Conservation (phyloP, 2,888 invertebrate genomes). For the Papilio protenor region DNA sequence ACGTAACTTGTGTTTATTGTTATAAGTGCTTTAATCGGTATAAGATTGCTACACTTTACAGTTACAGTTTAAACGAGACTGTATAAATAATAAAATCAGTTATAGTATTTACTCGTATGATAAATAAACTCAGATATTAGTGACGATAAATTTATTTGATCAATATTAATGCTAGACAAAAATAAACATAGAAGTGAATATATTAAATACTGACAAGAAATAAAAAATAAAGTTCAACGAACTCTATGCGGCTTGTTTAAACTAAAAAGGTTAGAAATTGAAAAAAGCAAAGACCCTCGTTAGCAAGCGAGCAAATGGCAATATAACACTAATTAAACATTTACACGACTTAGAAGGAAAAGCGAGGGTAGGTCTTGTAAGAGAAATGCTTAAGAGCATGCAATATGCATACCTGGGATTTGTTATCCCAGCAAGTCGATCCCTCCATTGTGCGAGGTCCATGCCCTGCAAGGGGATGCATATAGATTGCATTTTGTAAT, state of each 20-base stretch:
- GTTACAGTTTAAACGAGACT: too few species aligned
- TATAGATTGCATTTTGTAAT: constrained; percentile 44
- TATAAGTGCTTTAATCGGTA: too few species aligned
- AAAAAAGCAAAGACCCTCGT: constrained; percentile 13
- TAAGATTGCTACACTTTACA: too few species aligned
- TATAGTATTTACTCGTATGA: too few species aligned
- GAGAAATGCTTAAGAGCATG: constrained; percentile 26
- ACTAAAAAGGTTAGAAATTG: constrained; percentile 8
- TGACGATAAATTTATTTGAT: neutral
- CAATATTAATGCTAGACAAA: neutral
- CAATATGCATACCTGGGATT: constrained; percentile 32
- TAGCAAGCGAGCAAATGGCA: constrained; percentile 13
- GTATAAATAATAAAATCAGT: too few species aligned
- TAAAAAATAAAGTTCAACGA: constrained; percentile 21
- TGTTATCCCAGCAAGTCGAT: constrained; percentile 36
- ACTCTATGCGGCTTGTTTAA: constrained; percentile 9
- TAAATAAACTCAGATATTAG: neutral
- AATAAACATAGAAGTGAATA: neutral
- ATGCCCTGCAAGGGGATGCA: constrained; percentile 40
- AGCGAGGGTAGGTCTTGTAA: constrained; percentile 15
- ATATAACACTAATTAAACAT: constrained; percentile 36
- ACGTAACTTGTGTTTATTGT: too few species aligned
- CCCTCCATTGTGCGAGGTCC: constrained; percentile 39
- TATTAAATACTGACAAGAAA: neutral
- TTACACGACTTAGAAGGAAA: constrained; percentile 10